Conservation (phyloP, 2,113 vertebrate species). For the Xenopus laevis region DNA sequence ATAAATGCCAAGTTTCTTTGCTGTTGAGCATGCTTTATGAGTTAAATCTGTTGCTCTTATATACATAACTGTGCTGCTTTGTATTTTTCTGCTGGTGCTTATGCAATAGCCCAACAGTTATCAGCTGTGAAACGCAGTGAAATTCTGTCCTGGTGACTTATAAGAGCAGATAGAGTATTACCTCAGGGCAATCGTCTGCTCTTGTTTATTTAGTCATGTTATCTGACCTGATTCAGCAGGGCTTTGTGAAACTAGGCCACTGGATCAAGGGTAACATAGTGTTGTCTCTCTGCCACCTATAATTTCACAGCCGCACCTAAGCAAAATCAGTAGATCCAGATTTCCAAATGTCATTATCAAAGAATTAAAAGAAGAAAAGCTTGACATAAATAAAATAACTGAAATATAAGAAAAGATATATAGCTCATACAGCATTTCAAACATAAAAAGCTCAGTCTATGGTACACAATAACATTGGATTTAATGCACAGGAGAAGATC, state of each 20-base stretch:
- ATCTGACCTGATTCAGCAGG: constrained; percentile 4
- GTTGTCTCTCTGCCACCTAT: not conserved
- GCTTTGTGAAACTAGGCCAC: constrained; percentile 8
- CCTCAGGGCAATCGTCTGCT: not conserved
- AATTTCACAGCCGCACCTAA: not conserved
- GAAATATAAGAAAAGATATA: too few relatives aligned
- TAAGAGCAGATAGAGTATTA: not conserved
- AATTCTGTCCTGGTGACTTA: not conserved
- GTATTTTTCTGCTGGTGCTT: too few relatives aligned
- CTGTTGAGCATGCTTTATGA: too few relatives aligned
- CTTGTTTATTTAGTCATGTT: constrained; percentile 2
- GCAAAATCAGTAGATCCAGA: not conserved
- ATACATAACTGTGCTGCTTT: too few relatives aligned
- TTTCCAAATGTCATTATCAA: not conserved
- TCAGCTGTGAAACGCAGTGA: not conserved
- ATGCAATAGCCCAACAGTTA: too few relatives aligned
- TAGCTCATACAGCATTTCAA: too few relatives aligned
- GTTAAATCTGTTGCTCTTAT: too few relatives aligned
- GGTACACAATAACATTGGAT: too few relatives aligned
- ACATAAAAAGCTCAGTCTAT: too few relatives aligned
- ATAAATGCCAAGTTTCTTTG: too few relatives aligned
- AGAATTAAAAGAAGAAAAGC: not conserved
- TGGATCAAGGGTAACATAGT: not conserved
- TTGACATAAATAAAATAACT: too few relatives aligned
- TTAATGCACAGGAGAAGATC: too few relatives aligned